Evolutionary conservation across 2,888 invertebrate species (phyloP), one percentile per base, ranked within the genome.

Genomic region (Rhagophthalmus giganteus): DNA sequence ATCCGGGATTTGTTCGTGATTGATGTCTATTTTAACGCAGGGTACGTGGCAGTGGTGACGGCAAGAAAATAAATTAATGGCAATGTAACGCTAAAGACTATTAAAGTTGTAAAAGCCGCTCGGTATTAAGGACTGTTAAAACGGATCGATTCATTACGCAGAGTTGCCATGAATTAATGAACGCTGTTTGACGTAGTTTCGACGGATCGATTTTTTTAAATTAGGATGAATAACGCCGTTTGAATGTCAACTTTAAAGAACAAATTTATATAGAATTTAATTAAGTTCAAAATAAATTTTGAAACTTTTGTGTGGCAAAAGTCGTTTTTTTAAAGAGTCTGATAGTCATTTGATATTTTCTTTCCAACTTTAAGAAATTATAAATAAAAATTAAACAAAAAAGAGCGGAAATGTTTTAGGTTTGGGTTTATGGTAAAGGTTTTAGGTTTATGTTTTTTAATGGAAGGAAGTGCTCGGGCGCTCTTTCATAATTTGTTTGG

Each of bases 1-100:
- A 51, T 51, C 51, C 51, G 12, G 51, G 51, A 51, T 51, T 45
- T 40, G 16, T n/a, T 20, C 24, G 51, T 51, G 51, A 51, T 51
- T 51, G 51, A 51, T 51, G 45, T 40, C 51, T 40, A 45, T 34
- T 51, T 51, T 46, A 50, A 50, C 42, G 30, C 15, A 33, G 34
- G 42, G 38, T 35, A 38, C 42, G 42, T 37, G 35, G 39, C 40
- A 34, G 33, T 31, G 51, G 38, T 35, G 44, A 26, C 15, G 38
- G 24, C 20, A 45, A 31, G 35, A 27, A 51, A 31, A 45, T 51
- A 45, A 51, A 51, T 51, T 51, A 45, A 51, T 45, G 50, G 44
- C 38, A 24, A 26, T 45, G 50, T 44, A 38, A 39, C 39, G 37
- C 42, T 37, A 34, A 50, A 40, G 32, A 40, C 44, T 38, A 35